Conservation (phyloP, 2,888 invertebrate genomes). For the Orchesellides sinensis region DNA sequence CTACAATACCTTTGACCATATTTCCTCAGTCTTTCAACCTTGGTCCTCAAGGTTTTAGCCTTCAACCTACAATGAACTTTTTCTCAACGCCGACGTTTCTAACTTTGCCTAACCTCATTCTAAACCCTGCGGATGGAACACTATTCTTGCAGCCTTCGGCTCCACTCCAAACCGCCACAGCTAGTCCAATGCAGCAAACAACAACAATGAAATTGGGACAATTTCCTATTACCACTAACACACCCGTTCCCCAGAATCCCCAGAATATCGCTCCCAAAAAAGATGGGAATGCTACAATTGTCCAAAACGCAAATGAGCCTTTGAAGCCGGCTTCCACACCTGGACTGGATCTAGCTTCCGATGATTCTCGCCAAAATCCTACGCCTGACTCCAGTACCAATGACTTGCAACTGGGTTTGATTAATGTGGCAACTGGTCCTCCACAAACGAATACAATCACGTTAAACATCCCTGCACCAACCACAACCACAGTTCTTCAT, state of each 20-base stretch:
- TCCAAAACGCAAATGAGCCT: conserved; percentile 31
- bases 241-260: conserved; percentile 47
- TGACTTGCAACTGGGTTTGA: conserved; percentile 72
- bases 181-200: conserved; percentile 45
- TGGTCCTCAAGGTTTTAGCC: conserved; percentile 72
- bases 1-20: conserved; percentile 64
- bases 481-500: conserved; percentile 56
- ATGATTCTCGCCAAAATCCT: conserved; percentile 73
- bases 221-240: conserved; percentile 67
- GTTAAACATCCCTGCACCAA: conserved; percentile 67
- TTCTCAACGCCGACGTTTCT: conserved; percentile 73
- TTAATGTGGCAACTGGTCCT: conserved; percentile 55
- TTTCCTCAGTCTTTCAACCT: conserved; percentile 75
- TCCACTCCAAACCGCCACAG: conserved; percentile 61
- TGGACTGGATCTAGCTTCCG: conserved; percentile 69
- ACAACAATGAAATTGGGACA: conserved; percentile 69
- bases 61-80: conserved; percentile 73
- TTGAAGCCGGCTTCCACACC: conserved; percentile 54
- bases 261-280: conserved; percentile 73
- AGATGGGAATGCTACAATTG: conserved; percentile 37
- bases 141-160: conserved; percentile 72
- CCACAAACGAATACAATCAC: conserved; percentile 69
- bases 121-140: conserved; percentile 74
- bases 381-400: conserved; percentile 74
- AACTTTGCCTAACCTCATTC: conserved; percentile 73